A percentile compares a stretch with the other conserved stretches of the same genome.
Evolutionary conservation across 2,113 vertebrate genomes (phyloP).

Genomic region (Uria aalge): DNA sequence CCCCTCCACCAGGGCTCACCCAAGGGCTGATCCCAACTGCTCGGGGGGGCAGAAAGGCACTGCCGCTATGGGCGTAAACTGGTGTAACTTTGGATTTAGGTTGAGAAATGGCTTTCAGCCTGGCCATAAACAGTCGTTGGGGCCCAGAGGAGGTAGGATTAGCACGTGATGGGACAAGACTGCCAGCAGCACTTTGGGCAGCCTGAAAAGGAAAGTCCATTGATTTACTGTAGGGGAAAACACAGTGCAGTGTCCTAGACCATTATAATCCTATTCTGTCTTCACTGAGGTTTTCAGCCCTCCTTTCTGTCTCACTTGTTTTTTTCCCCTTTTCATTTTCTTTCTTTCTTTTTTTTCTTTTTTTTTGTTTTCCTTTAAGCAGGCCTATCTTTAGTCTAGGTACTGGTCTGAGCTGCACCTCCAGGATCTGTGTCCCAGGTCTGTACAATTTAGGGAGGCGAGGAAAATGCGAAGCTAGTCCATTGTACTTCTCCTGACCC

Average conservation of each 20-base stretch:
- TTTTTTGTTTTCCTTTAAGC: not conserved
- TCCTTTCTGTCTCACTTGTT: not conserved
- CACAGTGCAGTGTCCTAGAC: not conserved
- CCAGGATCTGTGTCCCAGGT: not conserved
- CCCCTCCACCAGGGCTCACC: not conserved
- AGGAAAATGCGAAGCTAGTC: not conserved
- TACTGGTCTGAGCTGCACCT: not conserved
- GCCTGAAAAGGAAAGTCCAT: not conserved
- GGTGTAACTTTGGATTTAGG: not conserved
- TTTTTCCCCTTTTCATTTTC: not conserved
- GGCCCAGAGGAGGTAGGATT: not conserved
- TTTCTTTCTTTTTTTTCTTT: no score
- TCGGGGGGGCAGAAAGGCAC: accelerated
- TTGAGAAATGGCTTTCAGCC: not conserved
- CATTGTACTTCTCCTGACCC: not conserved
- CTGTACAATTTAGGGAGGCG: not conserved
- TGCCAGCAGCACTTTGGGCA: not conserved
- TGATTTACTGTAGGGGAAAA: not conserved
- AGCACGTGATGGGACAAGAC: not conserved
- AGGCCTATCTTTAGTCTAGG: not conserved
- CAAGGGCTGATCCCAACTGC: not conserved
- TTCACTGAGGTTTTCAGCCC: not conserved
- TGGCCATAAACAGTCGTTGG: not conserved
- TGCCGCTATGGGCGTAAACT: accelerated
- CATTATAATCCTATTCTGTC: not conserved